These are phyloP conservation scores for Watsonalla binaria DNA, from an alignment of 2,888 invertebrate species.

Conservation along the genomic window DNA sequence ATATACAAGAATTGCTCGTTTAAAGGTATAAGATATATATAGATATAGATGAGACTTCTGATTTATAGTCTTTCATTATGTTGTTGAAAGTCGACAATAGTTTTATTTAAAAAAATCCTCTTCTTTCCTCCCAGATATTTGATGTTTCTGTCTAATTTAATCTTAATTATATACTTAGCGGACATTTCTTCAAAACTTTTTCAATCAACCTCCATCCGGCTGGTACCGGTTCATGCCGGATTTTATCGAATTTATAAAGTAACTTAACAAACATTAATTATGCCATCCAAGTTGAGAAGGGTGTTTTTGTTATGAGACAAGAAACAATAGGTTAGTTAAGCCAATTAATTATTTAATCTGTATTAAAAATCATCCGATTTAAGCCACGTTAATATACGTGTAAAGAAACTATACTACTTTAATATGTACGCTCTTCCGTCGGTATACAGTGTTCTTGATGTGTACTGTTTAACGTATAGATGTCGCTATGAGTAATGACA, in stretches of 20 bases:
- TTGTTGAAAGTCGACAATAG: no score
- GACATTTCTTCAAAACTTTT: background rate
- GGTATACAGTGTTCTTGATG: no score
- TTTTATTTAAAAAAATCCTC: no score
- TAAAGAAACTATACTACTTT: no score
- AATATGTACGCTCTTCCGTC: no score
- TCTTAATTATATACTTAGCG: background rate
- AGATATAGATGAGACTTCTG: no score
- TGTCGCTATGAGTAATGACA: no score
- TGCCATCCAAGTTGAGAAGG: background rate
- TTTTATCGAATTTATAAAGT: background rate
- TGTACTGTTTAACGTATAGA: no score
- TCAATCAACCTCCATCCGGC: background rate
- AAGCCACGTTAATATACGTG: no score
- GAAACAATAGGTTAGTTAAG: background rate
- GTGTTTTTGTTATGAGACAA: background rate
- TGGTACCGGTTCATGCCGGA: background rate
- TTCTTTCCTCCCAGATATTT: background rate
- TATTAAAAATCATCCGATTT: background rate
- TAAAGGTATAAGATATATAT: no score
- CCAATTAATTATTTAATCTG: background rate
- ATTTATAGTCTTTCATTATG: no score
- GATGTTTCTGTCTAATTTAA: background rate
- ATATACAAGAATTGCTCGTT: no score
- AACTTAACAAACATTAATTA: background rate